These are phyloP conservation scores for Acanthiza pusilla DNA, from an alignment of 2,797 vertebrate species.

Conservation along the genomic window DNA sequence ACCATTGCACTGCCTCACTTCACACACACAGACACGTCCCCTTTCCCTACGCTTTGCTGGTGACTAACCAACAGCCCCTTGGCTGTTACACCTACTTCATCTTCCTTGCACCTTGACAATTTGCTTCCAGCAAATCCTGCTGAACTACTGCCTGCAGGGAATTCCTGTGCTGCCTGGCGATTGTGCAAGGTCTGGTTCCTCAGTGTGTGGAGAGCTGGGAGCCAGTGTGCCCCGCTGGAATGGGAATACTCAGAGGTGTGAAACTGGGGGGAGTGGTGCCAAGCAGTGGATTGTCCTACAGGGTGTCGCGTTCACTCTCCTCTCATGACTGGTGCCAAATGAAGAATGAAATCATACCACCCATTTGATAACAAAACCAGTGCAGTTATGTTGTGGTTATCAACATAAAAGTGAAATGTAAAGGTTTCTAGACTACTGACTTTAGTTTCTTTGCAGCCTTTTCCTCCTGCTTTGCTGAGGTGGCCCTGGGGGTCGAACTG, in stretches of 20 bases:
- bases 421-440: background rate
- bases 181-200: background rate
- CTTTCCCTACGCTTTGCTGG: background rate
- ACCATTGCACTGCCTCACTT: background rate
- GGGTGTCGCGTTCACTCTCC: background rate
- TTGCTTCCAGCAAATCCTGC: background rate
- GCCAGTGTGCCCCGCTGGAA: background rate
- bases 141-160: background rate
- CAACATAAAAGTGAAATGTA: background rate
- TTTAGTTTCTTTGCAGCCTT: conserved; percentile 29
- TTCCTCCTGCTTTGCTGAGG: background rate
- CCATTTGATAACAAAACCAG: background rate
- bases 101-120: background rate
- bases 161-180: background rate
- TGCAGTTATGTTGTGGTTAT: background rate
- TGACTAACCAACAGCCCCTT: background rate
- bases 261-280: background rate
- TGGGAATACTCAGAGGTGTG: background rate
- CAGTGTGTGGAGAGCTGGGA: background rate
- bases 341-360: background rate
- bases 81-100: background rate
- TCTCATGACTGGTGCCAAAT: background rate
- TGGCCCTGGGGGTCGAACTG: background rate
- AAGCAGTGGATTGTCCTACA: background rate
- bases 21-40: background rate